These are phyloP conservation scores for Catalaphyllia jardinei DNA, from an alignment of 64 coral and sea anemone species.

Conservation along the genomic window DNA sequence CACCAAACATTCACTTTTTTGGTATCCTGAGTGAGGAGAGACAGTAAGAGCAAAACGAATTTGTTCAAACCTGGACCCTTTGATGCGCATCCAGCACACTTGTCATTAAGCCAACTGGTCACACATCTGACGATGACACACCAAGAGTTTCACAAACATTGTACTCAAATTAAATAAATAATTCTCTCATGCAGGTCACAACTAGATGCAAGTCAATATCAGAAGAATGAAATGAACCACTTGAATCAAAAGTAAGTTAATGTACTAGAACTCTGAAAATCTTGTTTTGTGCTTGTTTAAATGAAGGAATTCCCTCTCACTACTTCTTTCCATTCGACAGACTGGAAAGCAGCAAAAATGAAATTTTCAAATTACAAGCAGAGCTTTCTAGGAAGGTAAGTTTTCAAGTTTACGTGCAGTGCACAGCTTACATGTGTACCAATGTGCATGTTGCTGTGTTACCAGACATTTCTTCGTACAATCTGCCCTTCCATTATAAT, in stretches of 20 bases:
- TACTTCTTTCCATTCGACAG: conserved; percentile 8
- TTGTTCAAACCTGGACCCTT: too few relatives aligned
- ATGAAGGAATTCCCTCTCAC: neutral
- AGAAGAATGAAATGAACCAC: conserved; percentile 44
- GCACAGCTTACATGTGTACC: too few relatives aligned
- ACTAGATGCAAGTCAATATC: conserved; percentile 45
- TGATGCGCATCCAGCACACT: too few relatives aligned
- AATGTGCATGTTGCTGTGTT: too few relatives aligned
- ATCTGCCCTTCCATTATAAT: neutral
- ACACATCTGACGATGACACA: too few relatives aligned
- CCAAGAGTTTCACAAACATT: too few relatives aligned
- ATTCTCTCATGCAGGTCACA: conserved; percentile 24
- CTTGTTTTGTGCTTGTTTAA: neutral
- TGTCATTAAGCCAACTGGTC: too few relatives aligned
- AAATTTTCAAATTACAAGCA: conserved; percentile 68
- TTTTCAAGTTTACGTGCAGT: neutral
- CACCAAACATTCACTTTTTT: too few relatives aligned
- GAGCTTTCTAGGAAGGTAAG: conserved; percentile 67
- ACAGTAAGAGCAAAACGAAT: too few relatives aligned
- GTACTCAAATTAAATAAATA: too few relatives aligned
- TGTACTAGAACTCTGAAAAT: neutral
- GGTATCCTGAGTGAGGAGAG: too few relatives aligned
- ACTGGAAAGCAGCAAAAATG: conserved; percentile 49
- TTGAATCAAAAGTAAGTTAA: conserved; percentile 45
- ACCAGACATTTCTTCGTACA: too few relatives aligned